Evolutionary conservation across 2,113 vertebrate genomes (phyloP).

Genomic region (Tenebrosternarchus preto): DNA sequence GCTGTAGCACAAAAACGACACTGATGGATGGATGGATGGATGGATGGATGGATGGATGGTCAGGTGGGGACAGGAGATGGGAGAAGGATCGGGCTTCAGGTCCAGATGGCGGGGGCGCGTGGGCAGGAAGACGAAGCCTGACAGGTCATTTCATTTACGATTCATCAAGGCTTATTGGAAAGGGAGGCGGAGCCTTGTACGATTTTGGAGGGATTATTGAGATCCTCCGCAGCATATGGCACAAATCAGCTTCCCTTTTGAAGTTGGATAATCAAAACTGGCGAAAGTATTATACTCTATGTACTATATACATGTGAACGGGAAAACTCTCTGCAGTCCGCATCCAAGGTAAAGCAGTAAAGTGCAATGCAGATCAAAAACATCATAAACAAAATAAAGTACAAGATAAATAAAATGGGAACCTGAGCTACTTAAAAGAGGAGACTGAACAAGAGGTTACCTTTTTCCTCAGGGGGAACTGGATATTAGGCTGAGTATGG

Average conservation of each 20-base stretch:
- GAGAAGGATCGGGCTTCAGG: slow-evolving; percentile 41
- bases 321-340: not conserved
- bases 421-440: not conserved
- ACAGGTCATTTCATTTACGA: slow-evolving; percentile 42
- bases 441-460: not conserved
- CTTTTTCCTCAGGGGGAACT: not conserved
- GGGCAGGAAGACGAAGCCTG: slow-evolving; percentile 33
- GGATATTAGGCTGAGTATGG: not conserved
- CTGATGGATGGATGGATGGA: slow-evolving; percentile 57
- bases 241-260: slow-evolving; percentile 20
- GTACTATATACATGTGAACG: not conserved
- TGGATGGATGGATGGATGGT: slow-evolving; percentile 45
- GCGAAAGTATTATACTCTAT: not conserved
- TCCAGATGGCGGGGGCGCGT: slow-evolving; percentile 44
- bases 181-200: not conserved
- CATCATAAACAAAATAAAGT: not conserved
- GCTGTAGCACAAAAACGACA: slow-evolving; percentile 49
- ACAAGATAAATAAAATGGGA: not conserved
- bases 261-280: slow-evolving; percentile 9
- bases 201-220: not conserved
- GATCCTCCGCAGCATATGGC: slow-evolving; percentile 32
- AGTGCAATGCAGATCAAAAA: not conserved
- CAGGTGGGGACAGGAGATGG: not conserved
- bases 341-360: not conserved
- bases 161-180: slow-evolving; percentile 36